phyloP scores from a whole-genome alignment of 2,113 vertebrate species.

The Paedocypris sp. region DNA sequence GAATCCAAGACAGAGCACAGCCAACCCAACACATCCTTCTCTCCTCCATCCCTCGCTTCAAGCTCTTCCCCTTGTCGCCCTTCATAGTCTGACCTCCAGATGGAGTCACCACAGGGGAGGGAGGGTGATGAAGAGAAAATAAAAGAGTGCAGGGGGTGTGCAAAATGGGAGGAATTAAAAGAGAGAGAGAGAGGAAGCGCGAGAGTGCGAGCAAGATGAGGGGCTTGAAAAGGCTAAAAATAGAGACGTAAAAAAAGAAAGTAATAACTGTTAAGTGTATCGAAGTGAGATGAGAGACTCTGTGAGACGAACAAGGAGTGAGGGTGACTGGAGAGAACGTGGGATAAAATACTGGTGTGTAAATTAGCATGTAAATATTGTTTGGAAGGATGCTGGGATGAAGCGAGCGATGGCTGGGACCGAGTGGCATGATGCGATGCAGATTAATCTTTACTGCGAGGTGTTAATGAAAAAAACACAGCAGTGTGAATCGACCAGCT shows the following conservation, averaged over 20 bases:
- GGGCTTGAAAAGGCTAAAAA: conserved; percentile 37
- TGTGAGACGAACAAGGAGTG: too few species aligned
- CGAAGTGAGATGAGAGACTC: not conserved
- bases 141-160: conserved; percentile 54
- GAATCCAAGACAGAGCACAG: too few species aligned
- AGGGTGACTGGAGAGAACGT: not conserved
- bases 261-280: not conserved
- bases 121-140: conserved; percentile 57
- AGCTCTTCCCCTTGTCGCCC: conserved; percentile 43
- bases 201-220: conserved; percentile 11
- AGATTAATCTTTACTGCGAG: conserved; percentile 10
- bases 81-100: conserved; percentile 67
- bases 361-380: conserved; percentile 4
- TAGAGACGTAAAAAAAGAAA: conserved; percentile 25
- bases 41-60: not conserved
- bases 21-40: not conserved
- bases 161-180: conserved; percentile 45
- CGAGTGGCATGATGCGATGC: conserved; percentile 1
- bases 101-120: conserved; percentile 57
- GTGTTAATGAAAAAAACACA: conserved; percentile 20
- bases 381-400: not conserved
- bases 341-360: not conserved
- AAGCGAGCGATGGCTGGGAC: not conserved
- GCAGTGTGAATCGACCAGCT: conserved; percentile 3
- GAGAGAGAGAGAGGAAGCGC: conserved; percentile 26